phyloP scores from a whole-genome alignment of 2,888 invertebrate species.

The Megaustenia siamemsis region DNA sequence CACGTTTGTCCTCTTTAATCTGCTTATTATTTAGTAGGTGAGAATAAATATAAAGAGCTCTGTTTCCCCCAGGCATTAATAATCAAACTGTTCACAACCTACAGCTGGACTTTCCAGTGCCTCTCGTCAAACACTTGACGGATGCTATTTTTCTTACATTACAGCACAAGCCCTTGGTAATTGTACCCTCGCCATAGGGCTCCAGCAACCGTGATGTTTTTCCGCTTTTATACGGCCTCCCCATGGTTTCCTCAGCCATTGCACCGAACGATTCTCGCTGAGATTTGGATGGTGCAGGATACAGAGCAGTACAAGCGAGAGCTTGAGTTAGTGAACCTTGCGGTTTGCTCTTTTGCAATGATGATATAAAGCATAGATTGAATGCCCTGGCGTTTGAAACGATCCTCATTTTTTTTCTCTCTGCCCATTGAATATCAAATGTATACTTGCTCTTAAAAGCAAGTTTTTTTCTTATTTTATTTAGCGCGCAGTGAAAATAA shows the following conservation, averaged over 20 bases:
- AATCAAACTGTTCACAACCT: neutral
- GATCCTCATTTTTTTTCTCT: neutral
- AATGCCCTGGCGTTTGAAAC: constrained; percentile 4
- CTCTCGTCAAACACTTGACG: constrained; percentile 11
- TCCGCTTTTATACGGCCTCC: neutral
- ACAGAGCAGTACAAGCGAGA: neutral
- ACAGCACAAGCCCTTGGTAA: neutral
- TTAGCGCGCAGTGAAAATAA: neutral
- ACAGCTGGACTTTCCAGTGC: neutral
- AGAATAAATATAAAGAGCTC: neutral
- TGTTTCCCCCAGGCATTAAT: neutral
- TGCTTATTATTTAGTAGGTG: neutral
- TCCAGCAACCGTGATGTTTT: neutral
- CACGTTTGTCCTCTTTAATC: neutral
- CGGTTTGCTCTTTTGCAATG: constrained; percentile 37
- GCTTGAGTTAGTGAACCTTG: neutral
- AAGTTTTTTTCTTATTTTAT: neutral
- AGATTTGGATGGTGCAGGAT: neutral
- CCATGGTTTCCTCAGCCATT: neutral
- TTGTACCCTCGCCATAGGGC: constrained; percentile 29
- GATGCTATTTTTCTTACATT: constrained; percentile 48
- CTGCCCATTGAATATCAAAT: neutral
- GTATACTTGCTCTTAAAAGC: constrained; percentile 19
- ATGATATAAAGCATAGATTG: neutral
- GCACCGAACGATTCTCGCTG: neutral